Evolutionary conservation across 2,888 invertebrate genomes (phyloP).

Genomic region (Heliconius ethilla): DNA sequence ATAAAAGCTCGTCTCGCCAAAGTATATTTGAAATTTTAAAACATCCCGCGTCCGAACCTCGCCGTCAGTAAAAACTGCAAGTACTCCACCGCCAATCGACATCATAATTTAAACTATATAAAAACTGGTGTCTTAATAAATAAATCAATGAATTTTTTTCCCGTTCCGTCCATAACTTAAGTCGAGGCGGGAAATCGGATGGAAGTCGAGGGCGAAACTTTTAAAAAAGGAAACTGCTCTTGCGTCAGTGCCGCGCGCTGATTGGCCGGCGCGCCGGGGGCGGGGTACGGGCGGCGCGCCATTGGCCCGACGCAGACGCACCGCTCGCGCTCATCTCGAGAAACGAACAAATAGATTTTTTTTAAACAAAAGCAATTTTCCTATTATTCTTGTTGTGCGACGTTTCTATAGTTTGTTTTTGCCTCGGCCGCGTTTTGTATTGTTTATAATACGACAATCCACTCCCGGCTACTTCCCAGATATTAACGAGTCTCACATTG

Average conservation of each 20-base stretch:
- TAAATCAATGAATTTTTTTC: constrained; percentile 75
- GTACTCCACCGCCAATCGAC: constrained; percentile 60
- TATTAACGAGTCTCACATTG: constrained; percentile 74
- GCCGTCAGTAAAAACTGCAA: constrained; percentile 53
- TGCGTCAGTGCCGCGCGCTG: constrained; percentile 63
- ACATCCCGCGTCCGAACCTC: constrained; percentile 47
- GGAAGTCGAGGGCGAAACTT: constrained; percentile 79
- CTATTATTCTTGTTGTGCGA: constrained; percentile 80
- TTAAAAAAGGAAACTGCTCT: constrained; percentile 81
- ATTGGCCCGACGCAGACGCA: constrained; percentile 71
- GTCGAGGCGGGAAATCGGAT: constrained; percentile 80
- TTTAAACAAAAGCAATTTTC: constrained; percentile 82
- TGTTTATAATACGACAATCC: constrained; percentile 80
- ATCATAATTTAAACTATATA: constrained; percentile 75
- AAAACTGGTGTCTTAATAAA: constrained; percentile 75
- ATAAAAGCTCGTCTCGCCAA: constrained; percentile 55
- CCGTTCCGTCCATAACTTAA: constrained; percentile 75
- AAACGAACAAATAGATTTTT: constrained; percentile 80
- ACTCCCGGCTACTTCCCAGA: constrained; percentile 78
- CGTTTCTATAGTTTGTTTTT: constrained; percentile 79
- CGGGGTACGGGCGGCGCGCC: constrained; percentile 66
- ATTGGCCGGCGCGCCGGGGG: constrained; percentile 73
- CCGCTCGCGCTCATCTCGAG: constrained; percentile 76
- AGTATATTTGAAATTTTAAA: constrained; percentile 55
- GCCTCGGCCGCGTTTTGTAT: constrained; percentile 75